phyloP scores from a whole-genome alignment of 2,797 vertebrate species.

The Cuculus canorus region DNA sequence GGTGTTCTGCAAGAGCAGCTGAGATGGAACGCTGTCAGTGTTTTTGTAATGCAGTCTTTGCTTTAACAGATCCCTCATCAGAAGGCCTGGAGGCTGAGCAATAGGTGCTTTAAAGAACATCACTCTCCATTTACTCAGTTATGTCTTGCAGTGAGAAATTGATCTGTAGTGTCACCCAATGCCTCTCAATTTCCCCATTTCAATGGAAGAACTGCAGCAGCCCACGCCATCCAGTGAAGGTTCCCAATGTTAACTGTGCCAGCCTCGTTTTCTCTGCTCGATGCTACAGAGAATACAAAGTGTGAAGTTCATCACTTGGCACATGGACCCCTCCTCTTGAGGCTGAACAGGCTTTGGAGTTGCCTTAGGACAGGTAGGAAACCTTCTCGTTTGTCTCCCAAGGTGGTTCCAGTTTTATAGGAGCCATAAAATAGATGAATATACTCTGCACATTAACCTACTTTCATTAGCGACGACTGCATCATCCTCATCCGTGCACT shows the following conservation, averaged over 20 bases:
- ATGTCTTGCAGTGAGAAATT: not conserved
- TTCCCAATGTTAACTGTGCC: not conserved
- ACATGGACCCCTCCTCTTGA: no score
- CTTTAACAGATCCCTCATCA: not conserved
- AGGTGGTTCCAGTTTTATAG: not conserved
- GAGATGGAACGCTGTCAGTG: not conserved
- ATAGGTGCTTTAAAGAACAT: not conserved
- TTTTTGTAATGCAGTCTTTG: not conserved
- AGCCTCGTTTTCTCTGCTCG: not conserved
- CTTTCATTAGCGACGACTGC: not conserved
- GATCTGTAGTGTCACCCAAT: not conserved
- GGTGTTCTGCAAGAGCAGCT: not conserved
- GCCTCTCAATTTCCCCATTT: not conserved
- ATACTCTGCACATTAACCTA: not conserved
- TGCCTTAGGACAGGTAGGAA: not conserved
- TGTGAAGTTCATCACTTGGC: not conserved
- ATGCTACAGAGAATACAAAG: not conserved
- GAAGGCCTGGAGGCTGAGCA: not conserved
- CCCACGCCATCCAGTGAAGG: no score
- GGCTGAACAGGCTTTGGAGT: not conserved
- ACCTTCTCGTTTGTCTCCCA: not conserved
- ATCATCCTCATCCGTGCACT: not conserved
- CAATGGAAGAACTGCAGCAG: not conserved
- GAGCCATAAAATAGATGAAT: not conserved
- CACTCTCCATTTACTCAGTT: not conserved